phyloP scores from a whole-genome alignment of 2,797 vertebrate genomes.

The Morus bassanus region DNA sequence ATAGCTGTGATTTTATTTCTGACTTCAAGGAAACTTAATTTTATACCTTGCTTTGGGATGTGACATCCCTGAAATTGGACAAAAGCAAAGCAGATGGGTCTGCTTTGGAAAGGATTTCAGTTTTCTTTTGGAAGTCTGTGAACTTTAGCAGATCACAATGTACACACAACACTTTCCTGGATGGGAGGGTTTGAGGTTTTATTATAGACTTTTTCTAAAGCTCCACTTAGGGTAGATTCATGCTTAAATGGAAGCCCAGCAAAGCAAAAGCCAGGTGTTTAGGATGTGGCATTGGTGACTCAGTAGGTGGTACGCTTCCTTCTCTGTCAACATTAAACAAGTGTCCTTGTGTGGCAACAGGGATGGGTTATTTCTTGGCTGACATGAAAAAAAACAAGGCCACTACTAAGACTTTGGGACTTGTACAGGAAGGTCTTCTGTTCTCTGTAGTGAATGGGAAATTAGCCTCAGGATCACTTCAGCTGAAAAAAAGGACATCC shows the following conservation, averaged over 20 bases:
- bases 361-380: slow-evolving; percentile 29
- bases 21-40: neutral
- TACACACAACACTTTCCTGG: too few species aligned
- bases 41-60: neutral
- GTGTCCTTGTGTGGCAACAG: slow-evolving; percentile 39
- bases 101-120: neutral
- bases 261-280: slow-evolving; percentile 49
- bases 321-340: slow-evolving; percentile 4
- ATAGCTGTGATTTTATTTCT: neutral
- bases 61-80: neutral
- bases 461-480: neutral
- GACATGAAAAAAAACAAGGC: neutral
- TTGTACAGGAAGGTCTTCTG: neutral
- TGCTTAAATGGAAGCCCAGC: neutral
- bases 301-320: slow-evolving; percentile 61
- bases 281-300: slow-evolving; percentile 62
- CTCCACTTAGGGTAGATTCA: neutral
- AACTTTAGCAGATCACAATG: neutral
- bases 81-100: neutral
- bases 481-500: neutral
- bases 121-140: neutral
- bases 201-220: neutral
- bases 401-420: neutral
- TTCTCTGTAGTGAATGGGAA: neutral
- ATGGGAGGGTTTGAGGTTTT: slow-evolving; percentile 1